phyloP scores from a whole-genome alignment of 2,797 vertebrate genomes.

The Phoeniculus purpureus region DNA sequence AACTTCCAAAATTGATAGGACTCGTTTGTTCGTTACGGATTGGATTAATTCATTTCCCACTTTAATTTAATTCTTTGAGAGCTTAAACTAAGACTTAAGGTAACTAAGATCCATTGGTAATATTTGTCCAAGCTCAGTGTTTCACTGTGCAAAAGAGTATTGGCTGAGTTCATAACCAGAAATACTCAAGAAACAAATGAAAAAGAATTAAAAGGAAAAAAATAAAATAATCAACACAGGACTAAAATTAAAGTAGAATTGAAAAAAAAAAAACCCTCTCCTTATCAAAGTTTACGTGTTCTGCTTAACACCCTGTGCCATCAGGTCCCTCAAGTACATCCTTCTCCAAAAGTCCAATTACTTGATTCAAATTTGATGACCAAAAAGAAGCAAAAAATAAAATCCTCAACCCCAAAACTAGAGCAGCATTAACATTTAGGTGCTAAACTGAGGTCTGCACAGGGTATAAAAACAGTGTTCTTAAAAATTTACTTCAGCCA shows the following conservation, averaged over 20 bases:
- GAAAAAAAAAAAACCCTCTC: background rate
- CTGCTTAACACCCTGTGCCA: conserved; percentile 42
- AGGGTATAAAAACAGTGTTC: conserved; percentile 38
- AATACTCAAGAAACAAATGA: background rate
- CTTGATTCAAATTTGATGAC: conserved; percentile 4
- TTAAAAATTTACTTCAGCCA: conserved; percentile 42
- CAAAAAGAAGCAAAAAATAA: conserved; percentile 31
- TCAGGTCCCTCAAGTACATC: conserved; percentile 38
- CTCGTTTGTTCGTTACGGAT: background rate
- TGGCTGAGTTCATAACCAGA: background rate
- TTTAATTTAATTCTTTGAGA: too few species aligned
- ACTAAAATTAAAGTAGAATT: conserved; percentile 12
- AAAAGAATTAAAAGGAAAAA: too few species aligned
- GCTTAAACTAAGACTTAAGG: background rate
- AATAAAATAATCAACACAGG: background rate
- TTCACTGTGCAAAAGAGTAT: background rate
- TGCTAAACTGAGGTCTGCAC: conserved; percentile 49
- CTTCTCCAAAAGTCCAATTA: conserved; percentile 11
- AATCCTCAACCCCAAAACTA: background rate
- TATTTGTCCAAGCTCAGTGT: too few species aligned
- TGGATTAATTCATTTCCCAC: background rate
- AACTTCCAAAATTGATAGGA: background rate
- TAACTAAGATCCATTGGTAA: background rate
- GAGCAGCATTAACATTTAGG: conserved; percentile 54
- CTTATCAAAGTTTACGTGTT: conserved; percentile 30